These are phyloP conservation scores for Okapia johnstoni DNA, from an alignment of 2,113 vertebrate genomes.

Conservation along the genomic window DNA sequence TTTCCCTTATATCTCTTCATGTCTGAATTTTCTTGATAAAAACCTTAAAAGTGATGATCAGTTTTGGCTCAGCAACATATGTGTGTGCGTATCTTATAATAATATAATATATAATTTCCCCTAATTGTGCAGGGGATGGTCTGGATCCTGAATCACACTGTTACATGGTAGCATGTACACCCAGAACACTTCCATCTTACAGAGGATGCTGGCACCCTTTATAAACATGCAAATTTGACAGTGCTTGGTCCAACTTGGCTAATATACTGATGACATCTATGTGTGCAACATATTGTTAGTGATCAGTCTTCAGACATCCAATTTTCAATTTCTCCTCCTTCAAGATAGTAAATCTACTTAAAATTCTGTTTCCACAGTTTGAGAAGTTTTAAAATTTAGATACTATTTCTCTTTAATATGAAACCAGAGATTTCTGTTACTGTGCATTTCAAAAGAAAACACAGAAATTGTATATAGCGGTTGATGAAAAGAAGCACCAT, in stretches of 20 bases:
- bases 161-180: rapidly evolving
- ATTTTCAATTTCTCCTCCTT: background rate
- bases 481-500: background rate
- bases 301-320: background rate
- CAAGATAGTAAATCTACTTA: background rate
- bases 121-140: background rate
- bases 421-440: background rate
- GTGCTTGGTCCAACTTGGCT: background rate
- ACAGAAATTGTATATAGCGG: background rate
- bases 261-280: background rate
- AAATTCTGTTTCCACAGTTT: background rate
- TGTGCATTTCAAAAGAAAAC: background rate
- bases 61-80: background rate
- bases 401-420: background rate
- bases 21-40: background rate
- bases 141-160: background rate
- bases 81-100: background rate
- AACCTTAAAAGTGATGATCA: background rate
- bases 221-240: background rate
- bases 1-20: background rate
- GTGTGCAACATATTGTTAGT: background rate
- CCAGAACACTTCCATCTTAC: background rate
- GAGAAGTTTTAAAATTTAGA: background rate
- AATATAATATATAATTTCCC: background rate
- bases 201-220: no score